Conservation (phyloP, 2,113 vertebrate genomes). For the Hyaena hyaena region DNA sequence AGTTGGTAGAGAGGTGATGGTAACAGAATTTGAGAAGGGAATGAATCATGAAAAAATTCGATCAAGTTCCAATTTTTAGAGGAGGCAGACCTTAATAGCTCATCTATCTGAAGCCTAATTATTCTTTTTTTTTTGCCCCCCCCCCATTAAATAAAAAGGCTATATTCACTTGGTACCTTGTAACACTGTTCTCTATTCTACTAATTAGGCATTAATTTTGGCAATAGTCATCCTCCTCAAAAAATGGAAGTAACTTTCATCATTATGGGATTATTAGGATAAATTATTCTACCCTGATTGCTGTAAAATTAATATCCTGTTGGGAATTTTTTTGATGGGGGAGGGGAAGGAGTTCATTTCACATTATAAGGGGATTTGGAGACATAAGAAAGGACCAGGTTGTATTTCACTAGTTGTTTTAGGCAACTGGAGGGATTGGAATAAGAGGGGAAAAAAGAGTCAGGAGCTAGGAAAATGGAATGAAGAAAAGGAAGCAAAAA, state of each 20-base stretch:
- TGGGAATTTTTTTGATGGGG: background rate
- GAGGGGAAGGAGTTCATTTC: background rate
- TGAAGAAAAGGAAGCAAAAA: background rate
- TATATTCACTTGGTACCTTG: background rate
- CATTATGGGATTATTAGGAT: background rate
- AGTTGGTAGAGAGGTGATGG: background rate
- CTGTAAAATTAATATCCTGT: slow-evolving; percentile 4
- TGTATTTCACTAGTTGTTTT: background rate
- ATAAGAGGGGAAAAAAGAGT: background rate
- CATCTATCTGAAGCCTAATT: background rate
- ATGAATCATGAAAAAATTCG: background rate
- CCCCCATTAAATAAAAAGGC: background rate
- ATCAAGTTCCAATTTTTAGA: background rate
- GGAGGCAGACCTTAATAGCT: background rate
- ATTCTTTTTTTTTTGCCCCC: background rate
- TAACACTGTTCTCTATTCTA: background rate
- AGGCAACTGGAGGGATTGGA: background rate
- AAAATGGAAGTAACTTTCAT: background rate
- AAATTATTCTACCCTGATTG: slow-evolving; percentile 37
- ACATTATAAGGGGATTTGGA: background rate
- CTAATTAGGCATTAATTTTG: slow-evolving; percentile 35
- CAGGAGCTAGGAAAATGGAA: background rate
- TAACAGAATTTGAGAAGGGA: slow-evolving; percentile 17
- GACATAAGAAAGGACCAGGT: background rate
- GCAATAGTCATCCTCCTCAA: background rate